These are phyloP conservation scores for Ephialtes manifestator DNA, from an alignment of 2,888 invertebrate genomes.

Conservation along the genomic window DNA sequence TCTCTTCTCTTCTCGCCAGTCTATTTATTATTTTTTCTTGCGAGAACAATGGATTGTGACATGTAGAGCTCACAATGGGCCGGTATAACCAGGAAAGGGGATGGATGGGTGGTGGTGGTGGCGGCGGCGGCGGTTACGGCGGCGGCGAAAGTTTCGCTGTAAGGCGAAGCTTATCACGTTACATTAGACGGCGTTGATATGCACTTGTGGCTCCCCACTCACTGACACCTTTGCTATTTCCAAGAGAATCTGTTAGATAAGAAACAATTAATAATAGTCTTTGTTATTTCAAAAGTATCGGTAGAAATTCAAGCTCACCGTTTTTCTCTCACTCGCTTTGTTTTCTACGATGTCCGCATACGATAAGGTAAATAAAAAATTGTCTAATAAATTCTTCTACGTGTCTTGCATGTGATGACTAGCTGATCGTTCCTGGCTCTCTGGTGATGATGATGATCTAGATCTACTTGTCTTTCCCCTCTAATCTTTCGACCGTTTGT, in stretches of 20 bases:
- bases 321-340: conserved; percentile 74
- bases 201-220: conserved; percentile 78
- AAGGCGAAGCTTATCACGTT: conserved; percentile 79
- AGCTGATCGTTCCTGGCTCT: conserved; percentile 71
- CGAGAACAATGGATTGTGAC: conserved; percentile 82
- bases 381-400: conserved; percentile 82
- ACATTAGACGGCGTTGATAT: conserved; percentile 85
- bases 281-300: not conserved
- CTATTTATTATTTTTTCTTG: conserved; percentile 80
- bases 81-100: conserved; percentile 14
- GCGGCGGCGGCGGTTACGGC: no score
- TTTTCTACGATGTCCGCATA: conserved; percentile 79
- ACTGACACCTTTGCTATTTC: conserved; percentile 78
- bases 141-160: conserved; percentile 79
- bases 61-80: conserved; percentile 77
- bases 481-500: conserved; percentile 59
- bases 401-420: conserved; percentile 68
- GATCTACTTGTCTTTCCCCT: conserved; percentile 66
- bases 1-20: conserved; percentile 24
- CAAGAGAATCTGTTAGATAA: conserved; percentile 83
- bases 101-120: conserved; percentile 2
- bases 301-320: not conserved
- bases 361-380: conserved; percentile 78
- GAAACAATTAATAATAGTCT: no score
- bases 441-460: conserved; percentile 75